Conservation (phyloP, 2,113 vertebrate genomes). For the Archilochus colubris region DNA sequence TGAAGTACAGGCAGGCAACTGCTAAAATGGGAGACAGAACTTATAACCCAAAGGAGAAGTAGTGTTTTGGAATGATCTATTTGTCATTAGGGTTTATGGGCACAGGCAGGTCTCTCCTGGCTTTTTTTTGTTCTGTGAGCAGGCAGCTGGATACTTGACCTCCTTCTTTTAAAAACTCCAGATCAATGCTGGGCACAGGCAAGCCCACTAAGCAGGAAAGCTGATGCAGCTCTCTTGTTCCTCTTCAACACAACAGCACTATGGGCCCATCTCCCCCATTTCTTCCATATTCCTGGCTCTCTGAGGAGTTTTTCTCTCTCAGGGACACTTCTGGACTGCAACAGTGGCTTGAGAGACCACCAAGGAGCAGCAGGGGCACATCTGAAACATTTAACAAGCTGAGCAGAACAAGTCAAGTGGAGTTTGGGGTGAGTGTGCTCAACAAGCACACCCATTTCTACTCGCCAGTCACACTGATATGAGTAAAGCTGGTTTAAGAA, state of each 20-base stretch:
- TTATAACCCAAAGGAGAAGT: not conserved
- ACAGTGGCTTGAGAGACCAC: not conserved
- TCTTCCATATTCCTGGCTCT: not conserved
- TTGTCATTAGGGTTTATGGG: not conserved
- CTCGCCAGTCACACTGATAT: not conserved
- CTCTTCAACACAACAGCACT: not conserved
- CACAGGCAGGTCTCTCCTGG: not conserved
- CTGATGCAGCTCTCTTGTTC: not conserved
- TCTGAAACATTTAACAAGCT: not conserved
- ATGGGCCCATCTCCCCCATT: not conserved
- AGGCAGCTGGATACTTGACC: not conserved
- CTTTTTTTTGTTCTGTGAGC: not conserved
- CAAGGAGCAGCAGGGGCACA: not conserved
- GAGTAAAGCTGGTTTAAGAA: conserved; percentile 33
- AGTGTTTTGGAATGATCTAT: not conserved
- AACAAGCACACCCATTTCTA: not conserved
- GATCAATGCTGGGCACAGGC: not conserved
- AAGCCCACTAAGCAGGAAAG: not conserved
- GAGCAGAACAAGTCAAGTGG: not conserved
- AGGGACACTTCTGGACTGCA: not conserved
- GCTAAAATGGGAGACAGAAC: not conserved
- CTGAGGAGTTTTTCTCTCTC: not conserved
- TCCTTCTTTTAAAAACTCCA: not conserved
- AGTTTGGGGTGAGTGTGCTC: not conserved
- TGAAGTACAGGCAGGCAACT: not conserved